Conservation (phyloP, 2,888 invertebrate species). For the Matsumyia berberina region DNA sequence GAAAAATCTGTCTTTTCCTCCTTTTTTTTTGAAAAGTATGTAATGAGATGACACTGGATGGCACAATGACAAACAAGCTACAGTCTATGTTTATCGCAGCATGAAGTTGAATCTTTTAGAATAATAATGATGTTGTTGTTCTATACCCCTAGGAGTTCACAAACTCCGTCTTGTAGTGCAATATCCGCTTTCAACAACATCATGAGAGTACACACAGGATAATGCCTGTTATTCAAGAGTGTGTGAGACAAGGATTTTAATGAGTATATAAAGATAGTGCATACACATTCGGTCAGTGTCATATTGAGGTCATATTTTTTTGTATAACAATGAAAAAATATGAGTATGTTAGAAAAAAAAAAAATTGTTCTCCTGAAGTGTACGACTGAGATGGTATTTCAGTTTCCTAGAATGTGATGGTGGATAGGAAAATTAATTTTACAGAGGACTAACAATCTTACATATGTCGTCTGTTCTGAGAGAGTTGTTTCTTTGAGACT, state of each 20-base stretch:
- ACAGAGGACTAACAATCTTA: neutral
- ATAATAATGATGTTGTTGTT: constrained; percentile 68
- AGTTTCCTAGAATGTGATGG: neutral
- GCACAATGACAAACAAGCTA: constrained; percentile 56
- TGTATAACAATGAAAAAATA: constrained; percentile 19
- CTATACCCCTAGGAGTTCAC: constrained; percentile 69
- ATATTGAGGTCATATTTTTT: constrained; percentile 70
- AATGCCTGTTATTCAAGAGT: constrained; percentile 48
- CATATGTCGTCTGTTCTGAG: no score
- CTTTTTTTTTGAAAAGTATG: constrained; percentile 56
- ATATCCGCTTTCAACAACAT: constrained; percentile 71
- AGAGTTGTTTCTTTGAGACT: no score
- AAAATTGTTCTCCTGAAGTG: constrained; percentile 9
- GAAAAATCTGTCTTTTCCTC: constrained; percentile 30
- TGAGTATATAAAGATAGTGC: constrained; percentile 64
- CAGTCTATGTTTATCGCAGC: constrained; percentile 64
- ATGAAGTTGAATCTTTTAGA: constrained; percentile 68
- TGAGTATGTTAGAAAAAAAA: constrained; percentile 30
- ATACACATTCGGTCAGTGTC: constrained; percentile 69
- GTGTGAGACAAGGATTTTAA: constrained; percentile 68
- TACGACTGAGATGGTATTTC: neutral
- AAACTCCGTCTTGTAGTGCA: constrained; percentile 63
- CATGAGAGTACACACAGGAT: constrained; percentile 43
- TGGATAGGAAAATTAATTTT: neutral
- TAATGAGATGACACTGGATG: constrained; percentile 63